phyloP scores from a whole-genome alignment of 1,140 invertebrate species.

The Caligus rogercresseyi region DNA sequence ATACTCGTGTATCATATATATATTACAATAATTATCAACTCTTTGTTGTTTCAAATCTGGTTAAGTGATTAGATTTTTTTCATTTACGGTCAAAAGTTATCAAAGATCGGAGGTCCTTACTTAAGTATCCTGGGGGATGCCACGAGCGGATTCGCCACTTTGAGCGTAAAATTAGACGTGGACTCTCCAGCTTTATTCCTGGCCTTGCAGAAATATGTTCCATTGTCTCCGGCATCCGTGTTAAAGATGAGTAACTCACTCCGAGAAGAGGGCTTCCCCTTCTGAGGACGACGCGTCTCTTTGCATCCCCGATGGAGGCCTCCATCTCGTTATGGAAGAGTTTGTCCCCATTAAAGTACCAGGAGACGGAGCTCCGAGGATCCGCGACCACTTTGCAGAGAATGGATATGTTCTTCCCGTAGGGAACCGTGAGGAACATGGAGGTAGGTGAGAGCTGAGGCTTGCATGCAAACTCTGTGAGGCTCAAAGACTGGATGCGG shows the following conservation, averaged over 20 bases:
- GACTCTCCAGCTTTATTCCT: conserved; percentile 1
- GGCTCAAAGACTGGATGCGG: not conserved
- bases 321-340: not conserved
- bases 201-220: conserved; percentile 6
- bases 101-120: too few relatives aligned
- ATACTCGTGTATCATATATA: too few relatives aligned
- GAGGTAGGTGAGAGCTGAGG: conserved; percentile 16
- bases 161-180: conserved; percentile 13
- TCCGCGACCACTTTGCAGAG: conserved; percentile 3
- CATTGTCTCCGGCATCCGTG: conserved; percentile 9
- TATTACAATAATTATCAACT: too few relatives aligned
- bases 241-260: conserved; percentile 3
- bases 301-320: not conserved
- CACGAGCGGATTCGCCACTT: not conserved
- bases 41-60: too few relatives aligned
- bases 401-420: conserved; percentile 16
- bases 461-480: conserved; percentile 11
- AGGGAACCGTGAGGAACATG: conserved; percentile 11
- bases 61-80: too few relatives aligned
- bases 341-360: conserved; percentile 8
- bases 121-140: not conserved
- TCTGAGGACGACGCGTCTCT: not conserved
- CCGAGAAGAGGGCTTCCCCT: not conserved
- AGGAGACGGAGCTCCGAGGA: not conserved
- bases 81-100: too few relatives aligned